Percentiles rank a stretch among this genome's conserved stretches.
These are phyloP conservation scores for Trichonephila inaurata DNA, from an alignment of 1,140 invertebrate species.

Conservation along the genomic window DNA sequence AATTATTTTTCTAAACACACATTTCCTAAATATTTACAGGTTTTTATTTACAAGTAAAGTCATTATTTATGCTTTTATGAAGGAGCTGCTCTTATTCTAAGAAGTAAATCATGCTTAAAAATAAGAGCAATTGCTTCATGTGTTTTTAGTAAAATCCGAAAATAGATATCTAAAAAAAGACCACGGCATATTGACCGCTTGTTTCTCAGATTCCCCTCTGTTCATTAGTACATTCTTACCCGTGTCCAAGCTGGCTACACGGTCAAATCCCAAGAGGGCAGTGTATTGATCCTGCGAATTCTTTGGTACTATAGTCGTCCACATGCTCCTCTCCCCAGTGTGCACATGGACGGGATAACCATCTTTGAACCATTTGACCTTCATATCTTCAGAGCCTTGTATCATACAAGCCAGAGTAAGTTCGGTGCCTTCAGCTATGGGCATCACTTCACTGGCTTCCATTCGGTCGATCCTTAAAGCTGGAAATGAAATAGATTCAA, in stretches of 20 bases:
- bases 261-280: conserved; percentile 73
- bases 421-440: conserved; percentile 72
- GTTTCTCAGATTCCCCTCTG: too few relatives aligned
- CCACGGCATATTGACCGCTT: too few relatives aligned
- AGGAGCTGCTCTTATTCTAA: too few relatives aligned
- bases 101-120: too few relatives aligned
- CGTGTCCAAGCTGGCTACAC: conserved; percentile 63
- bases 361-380: conserved; percentile 77
- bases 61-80: too few relatives aligned
- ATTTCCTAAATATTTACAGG: too few relatives aligned
- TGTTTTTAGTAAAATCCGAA: background rate
- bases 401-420: conserved; percentile 76
- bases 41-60: too few relatives aligned
- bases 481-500: background rate
- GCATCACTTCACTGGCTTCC: conserved; percentile 71
- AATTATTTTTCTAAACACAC: too few relatives aligned
- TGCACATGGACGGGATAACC: conserved; percentile 65
- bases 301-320: conserved; percentile 75
- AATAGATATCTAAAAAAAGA: too few relatives aligned
- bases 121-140: too few relatives aligned
- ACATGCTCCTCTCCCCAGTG: conserved; percentile 68
- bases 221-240: conserved; percentile 42
- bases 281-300: conserved; percentile 76
- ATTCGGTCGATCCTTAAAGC: conserved; percentile 70
- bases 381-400: conserved; percentile 65